Evolutionary conservation across 2,888 invertebrate species (phyloP).

Genomic region (Chaetoderma sp.): DNA sequence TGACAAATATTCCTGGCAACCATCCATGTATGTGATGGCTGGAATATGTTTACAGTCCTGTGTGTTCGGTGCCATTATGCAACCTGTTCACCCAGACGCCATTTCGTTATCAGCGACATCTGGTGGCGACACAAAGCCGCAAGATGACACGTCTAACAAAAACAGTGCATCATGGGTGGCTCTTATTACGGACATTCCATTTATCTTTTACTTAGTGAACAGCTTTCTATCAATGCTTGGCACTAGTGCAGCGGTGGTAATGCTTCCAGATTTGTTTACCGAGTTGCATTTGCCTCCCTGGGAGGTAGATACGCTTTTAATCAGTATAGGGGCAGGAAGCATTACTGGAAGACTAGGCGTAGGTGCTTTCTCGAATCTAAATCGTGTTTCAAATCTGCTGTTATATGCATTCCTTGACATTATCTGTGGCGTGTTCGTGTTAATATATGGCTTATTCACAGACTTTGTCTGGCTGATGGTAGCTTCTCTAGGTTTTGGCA

Average conservation of each 20-base stretch:
- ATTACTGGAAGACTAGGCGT: neutral
- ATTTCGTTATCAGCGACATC: too few species aligned
- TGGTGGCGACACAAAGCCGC: too few species aligned
- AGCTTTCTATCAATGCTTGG: neutral
- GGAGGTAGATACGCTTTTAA: neutral
- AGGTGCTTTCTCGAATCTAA: neutral
- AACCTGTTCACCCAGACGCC: too few species aligned
- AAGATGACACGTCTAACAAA: too few species aligned
- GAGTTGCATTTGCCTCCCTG: neutral
- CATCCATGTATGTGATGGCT: conserved; percentile 3
- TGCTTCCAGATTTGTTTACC: neutral
- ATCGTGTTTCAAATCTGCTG: neutral
- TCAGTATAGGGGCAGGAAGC: conserved; percentile 1
- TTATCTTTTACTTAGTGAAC: neutral
- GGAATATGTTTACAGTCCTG: conserved; percentile 1
- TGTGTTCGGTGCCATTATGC: neutral
- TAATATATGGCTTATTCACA: neutral
- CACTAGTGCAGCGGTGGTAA: neutral
- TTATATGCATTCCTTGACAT: neutral
- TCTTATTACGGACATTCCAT: neutral
- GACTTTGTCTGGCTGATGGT: neutral
- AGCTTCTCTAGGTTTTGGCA: neutral
- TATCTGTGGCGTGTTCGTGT: neutral
- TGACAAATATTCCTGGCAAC: neutral
- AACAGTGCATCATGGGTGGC: too few species aligned